Evolutionary conservation across 2,888 invertebrate genomes (phyloP), one percentile per base, ranked within the genome.

Genomic region (Lepidocyrtoides sp.): DNA sequence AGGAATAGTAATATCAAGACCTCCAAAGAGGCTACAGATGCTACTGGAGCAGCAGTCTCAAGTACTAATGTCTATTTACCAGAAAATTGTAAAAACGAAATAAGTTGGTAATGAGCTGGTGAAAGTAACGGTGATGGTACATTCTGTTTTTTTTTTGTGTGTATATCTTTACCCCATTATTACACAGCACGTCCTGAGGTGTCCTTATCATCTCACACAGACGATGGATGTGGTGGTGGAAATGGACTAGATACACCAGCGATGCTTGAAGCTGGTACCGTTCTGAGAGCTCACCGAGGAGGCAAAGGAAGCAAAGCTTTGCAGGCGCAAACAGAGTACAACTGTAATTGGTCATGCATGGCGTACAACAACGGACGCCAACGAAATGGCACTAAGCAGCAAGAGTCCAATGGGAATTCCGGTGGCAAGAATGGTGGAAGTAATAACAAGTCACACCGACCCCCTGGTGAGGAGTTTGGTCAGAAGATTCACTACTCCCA

Each of bases 201-300:
- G 29, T 94, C 94, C 20, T 89, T 91, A 2, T 94, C 94, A 17
- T 93, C 94, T 12, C 93, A 93, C 66, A 91, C 91, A 41, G 91
- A 91, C 75, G 93, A 94, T 0, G 88, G 91, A 17, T 66, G 90
- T 10, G 82, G 91, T 69, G 93, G 93, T 23, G 93, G 92, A 10
- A 89, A 93, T n/a, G 93, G 88, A n/a, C 77, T 94, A 17, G 82
- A 66, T 8, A 20, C 82, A 0, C 66, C 87, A 63, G 77, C 17
- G n/a, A 86, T 63, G 48, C 54, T 72, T 57, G 89, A 89, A 5
- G 14, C 69, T 72, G 89, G 89, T 26, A 82, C 81, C 17, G 94
- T 94, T 10, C 92, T 94, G 5, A 72, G 94, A 36, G 93, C 93
- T 14, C 94, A 94, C 88, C 89, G 94, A 3, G 94, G 94, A 17